Percentiles rank a stretch among this genome's conserved stretches.
Conservation (phyloP, 2,113 vertebrate genomes). For the Ochotona curzoniae region DNA sequence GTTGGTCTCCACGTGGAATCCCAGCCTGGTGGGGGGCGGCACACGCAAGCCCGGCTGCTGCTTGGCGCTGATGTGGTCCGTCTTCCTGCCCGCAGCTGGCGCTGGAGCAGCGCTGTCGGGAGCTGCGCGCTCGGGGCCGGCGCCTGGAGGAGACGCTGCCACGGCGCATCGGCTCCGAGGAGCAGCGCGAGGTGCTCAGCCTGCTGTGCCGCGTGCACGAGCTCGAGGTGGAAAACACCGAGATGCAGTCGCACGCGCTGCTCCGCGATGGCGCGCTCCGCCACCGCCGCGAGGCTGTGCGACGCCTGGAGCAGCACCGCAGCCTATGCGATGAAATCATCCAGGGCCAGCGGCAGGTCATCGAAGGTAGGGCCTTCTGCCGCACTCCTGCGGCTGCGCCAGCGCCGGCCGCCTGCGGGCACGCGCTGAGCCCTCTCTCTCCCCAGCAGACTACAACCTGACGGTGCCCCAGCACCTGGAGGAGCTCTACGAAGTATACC, state of each 20-base stretch:
- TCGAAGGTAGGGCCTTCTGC: conserved; percentile 85
- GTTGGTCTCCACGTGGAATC: background rate
- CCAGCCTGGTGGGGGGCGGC: background rate
- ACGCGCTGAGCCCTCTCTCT: background rate
- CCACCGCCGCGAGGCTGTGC: conserved; percentile 88
- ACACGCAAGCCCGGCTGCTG: too few species aligned
- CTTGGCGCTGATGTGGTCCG: background rate
- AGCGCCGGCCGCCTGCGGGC: rapidly evolving
- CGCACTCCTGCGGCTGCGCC: rapidly evolving
- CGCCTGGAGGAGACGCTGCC: conserved; percentile 90
- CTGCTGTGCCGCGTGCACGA: conserved; percentile 93
- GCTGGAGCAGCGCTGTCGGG: conserved; percentile 87
- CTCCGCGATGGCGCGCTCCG: conserved; percentile 91
- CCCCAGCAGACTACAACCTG: conserved; percentile 89
- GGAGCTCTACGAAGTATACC: conserved; percentile 91
- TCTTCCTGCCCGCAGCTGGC: conserved; percentile 78
- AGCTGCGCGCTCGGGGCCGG: conserved; percentile 84
- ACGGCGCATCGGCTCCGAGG: conserved; percentile 87
- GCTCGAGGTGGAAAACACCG: conserved; percentile 90
- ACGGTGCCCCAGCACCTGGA: conserved; percentile 89
- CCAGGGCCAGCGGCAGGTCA: conserved; percentile 92
- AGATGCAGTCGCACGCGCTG: conserved; percentile 89
- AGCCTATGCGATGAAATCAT: conserved; percentile 93
- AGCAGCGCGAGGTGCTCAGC: conserved; percentile 91
- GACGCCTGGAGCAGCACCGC: conserved; percentile 89